Evolutionary conservation across 2,888 invertebrate species (phyloP).

Genomic region (Drosophila borealis): DNA sequence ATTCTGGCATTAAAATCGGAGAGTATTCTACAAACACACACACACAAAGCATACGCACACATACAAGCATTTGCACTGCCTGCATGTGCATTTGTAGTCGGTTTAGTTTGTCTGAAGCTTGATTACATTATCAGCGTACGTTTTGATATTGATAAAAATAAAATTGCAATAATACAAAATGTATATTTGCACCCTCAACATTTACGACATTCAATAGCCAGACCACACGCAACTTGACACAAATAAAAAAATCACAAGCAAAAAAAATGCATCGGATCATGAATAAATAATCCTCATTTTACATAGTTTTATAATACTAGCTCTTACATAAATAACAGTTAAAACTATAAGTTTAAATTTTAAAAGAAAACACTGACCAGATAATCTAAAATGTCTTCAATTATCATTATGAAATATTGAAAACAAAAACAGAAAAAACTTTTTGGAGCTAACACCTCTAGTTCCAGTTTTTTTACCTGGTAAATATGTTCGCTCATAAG

Average conservation of each 20-base stretch:
- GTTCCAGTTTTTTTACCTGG: too few species aligned
- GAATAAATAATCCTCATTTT: neutral
- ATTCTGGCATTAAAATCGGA: conserved; percentile 44
- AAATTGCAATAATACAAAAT: conserved; percentile 19
- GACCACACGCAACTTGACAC: neutral
- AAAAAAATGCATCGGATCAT: neutral
- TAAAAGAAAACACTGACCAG: too few species aligned
- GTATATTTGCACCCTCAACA: neutral
- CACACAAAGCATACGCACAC: conserved; percentile 3
- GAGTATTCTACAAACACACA: conserved; percentile 27
- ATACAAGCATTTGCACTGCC: conserved; percentile 18
- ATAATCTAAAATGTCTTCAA: too few species aligned
- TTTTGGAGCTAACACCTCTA: too few species aligned
- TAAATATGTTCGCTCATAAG: too few species aligned
- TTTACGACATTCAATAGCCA: too few species aligned
- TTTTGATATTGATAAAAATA: conserved; percentile 37
- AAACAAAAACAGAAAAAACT: too few species aligned
- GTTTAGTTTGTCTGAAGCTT: conserved; percentile 20
- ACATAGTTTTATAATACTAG: too few species aligned
- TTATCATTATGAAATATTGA: too few species aligned
- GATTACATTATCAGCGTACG: conserved; percentile 49
- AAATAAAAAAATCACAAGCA: neutral
- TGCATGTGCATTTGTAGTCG: conserved; percentile 24
- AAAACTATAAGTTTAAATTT: too few species aligned
- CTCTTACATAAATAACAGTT: too few species aligned